Percentiles rank a stretch among this genome's conserved stretches.
These are phyloP conservation scores for Nomada fucata DNA, from an alignment of 2,888 invertebrate genomes.

Conservation along the genomic window DNA sequence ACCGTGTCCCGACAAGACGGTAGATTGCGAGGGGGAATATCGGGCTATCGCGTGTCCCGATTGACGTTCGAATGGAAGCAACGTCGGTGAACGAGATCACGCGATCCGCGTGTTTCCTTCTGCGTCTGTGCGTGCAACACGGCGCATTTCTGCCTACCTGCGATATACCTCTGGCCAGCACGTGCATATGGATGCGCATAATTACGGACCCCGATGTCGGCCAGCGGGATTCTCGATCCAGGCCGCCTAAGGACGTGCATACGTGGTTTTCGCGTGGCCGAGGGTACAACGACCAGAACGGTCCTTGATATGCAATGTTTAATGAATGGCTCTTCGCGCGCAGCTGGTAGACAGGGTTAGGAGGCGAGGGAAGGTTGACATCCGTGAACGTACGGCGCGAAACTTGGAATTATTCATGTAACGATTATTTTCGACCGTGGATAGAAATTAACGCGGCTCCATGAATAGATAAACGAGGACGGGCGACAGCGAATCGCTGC, in stretches of 20 bases:
- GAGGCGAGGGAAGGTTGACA: conserved; percentile 48
- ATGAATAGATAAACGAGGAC: conserved; percentile 30
- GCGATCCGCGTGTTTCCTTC: conserved; percentile 61
- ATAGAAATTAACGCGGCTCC: conserved; percentile 44
- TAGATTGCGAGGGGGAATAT: conserved; percentile 14
- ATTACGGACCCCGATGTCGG: conserved; percentile 68
- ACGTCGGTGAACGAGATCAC: conserved; percentile 59
- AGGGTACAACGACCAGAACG: conserved; percentile 38
- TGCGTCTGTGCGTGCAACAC: conserved; percentile 62
- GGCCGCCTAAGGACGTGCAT: conserved; percentile 45
- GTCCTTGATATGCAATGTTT: conserved; percentile 55
- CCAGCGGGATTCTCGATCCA: conserved; percentile 45
- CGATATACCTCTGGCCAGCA: conserved; percentile 3
- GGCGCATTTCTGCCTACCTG: conserved; percentile 37
- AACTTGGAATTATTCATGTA: conserved; percentile 58
- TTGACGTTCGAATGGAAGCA: conserved; percentile 57
- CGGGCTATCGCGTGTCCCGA: conserved; percentile 67
- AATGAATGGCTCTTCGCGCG: conserved; percentile 43
- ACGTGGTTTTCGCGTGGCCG: conserved; percentile 41
- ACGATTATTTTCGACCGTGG: conserved; percentile 48
- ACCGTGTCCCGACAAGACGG: background rate
- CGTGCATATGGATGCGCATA: conserved; percentile 71
- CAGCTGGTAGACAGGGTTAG: background rate
- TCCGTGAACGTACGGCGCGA: conserved; percentile 48
- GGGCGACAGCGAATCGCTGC: background rate